These are phyloP conservation scores for Lamprologus speciosus DNA, from an alignment of 2,113 vertebrate species.

Conservation along the genomic window DNA sequence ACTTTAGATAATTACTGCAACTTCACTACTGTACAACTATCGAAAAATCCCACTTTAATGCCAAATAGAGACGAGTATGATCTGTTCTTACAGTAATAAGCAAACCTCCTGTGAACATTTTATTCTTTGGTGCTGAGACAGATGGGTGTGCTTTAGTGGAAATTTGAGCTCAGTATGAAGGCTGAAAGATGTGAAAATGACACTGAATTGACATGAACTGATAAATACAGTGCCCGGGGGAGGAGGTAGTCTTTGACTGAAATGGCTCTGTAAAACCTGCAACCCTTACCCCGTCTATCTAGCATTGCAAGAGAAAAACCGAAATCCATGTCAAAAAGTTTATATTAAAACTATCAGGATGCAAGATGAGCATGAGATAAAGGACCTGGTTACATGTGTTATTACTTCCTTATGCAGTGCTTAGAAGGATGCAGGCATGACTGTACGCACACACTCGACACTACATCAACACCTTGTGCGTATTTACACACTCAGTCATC, in stretches of 20 bases:
- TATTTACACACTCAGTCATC: conserved; percentile 51
- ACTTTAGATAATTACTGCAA: not conserved
- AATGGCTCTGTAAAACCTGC: not conserved
- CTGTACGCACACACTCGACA: not conserved
- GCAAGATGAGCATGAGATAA: not conserved
- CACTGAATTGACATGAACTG: not conserved
- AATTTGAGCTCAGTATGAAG: not conserved
- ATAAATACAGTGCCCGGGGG: not conserved
- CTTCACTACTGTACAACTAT: not conserved
- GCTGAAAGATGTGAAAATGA: not conserved
- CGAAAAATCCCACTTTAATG: not conserved
- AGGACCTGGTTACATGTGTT: not conserved
- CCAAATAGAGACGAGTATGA: not conserved
- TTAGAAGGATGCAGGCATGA: not conserved
- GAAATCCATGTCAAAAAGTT: not conserved
- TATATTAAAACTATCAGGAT: not conserved
- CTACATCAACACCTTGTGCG: conserved; percentile 34
- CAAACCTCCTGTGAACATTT: not conserved
- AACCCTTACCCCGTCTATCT: not conserved
- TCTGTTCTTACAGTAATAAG: not conserved
- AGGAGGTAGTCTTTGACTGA: not conserved
- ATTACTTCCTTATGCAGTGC: not conserved
- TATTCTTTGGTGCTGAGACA: not conserved
- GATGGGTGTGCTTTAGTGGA: not conserved
- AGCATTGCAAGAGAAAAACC: not conserved